A percentile compares a stretch with the other conserved stretches of the same genome.
phyloP scores from a whole-genome alignment of 2,888 invertebrate genomes.

The Troides helena region DNA sequence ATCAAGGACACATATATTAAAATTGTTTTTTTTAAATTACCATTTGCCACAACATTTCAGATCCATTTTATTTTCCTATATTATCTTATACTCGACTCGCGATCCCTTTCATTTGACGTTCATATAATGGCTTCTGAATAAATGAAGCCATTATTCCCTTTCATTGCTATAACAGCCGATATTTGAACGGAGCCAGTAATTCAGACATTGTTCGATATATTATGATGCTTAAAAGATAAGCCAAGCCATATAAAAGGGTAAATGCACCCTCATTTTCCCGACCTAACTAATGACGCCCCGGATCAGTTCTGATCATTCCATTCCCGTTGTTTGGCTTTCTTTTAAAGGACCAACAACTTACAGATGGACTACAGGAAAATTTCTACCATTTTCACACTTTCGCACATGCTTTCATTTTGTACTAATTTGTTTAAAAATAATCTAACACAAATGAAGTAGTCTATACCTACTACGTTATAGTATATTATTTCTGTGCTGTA shows the following conservation, averaged over 20 bases:
- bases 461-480: not conserved
- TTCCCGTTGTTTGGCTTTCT: slow-evolving; percentile 18
- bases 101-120: slow-evolving; percentile 19
- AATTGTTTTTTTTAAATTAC: no score
- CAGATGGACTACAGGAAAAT: not conserved
- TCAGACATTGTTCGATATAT: slow-evolving; percentile 31
- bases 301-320: slow-evolving; percentile 16
- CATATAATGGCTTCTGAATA: slow-evolving; percentile 25
- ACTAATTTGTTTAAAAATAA: no score
- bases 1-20: no score
- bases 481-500: not conserved
- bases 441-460: not conserved
- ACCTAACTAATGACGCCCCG: slow-evolving; percentile 23
- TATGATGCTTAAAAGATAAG: slow-evolving; percentile 31
- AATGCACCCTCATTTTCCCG: slow-evolving; percentile 27
- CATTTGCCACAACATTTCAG: not conserved
- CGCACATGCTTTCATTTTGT: no score
- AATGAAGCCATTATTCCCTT: slow-evolving; percentile 29
- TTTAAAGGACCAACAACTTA: slow-evolving; percentile 4
- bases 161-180: slow-evolving; percentile 27
- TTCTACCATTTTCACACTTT: not conserved
- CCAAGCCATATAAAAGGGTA: slow-evolving; percentile 30
- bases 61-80: slow-evolving; percentile 4
- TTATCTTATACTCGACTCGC: slow-evolving; percentile 7
- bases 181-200: slow-evolving; percentile 27